A percentile compares a stretch with the other conserved stretches of the same genome.
These are phyloP conservation scores for Oeneis ivallda DNA, from an alignment of 2,888 invertebrate genomes.

Conservation along the genomic window DNA sequence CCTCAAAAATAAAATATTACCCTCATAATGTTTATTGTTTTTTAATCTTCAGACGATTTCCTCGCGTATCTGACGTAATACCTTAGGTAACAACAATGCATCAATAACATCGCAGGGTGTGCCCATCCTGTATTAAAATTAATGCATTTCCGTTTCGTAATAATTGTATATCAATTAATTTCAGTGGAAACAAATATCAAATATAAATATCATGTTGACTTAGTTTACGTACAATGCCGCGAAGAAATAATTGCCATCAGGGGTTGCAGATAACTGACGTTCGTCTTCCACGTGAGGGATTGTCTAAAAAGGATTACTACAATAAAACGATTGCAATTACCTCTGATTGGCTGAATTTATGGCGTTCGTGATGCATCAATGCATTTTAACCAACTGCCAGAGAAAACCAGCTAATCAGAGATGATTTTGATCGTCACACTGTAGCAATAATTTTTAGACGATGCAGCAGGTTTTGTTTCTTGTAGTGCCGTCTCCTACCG, in stretches of 20 bases:
- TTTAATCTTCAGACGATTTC: conserved; percentile 11
- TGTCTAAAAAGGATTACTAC: no score
- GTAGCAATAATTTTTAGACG: no score
- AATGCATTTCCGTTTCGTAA: conserved; percentile 20
- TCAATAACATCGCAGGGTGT: conserved; percentile 14
- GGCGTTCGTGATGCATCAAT: no score
- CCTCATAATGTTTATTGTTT: not conserved
- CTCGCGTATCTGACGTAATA: conserved; percentile 10
- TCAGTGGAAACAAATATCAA: conserved; percentile 11
- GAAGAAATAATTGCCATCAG: not conserved
- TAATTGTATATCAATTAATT: conserved; percentile 20
- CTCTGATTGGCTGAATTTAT: no score
- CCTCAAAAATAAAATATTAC: not conserved
- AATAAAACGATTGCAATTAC: no score
- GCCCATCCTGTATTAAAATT: conserved; percentile 20
- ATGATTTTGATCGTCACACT: no score
- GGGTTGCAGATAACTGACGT: not conserved
- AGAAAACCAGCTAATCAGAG: no score
- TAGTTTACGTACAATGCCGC: not conserved
- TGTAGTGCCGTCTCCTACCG: no score
- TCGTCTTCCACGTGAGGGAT: no score
- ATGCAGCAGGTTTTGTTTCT: no score
- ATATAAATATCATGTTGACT: not conserved
- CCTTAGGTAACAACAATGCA: conserved; percentile 15
- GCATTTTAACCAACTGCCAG: no score